Base-by-base conservation (phyloP, 2,888 invertebrate species). In the Bursaphelenchus okinawaensis region DNA sequence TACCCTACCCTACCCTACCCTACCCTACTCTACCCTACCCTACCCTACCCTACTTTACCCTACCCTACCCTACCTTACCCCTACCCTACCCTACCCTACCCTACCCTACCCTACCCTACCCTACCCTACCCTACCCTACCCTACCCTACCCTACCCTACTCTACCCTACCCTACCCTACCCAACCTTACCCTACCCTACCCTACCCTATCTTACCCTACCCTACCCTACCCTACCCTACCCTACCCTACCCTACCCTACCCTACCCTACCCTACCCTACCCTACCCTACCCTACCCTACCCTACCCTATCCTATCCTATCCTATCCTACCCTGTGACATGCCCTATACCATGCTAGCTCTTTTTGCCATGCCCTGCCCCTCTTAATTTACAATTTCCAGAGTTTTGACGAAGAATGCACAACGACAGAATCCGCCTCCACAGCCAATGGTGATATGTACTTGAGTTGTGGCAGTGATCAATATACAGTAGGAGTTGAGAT, bases 401-500 rank as follows among this genome's bases (percentile, higher is more conserved):
- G 51, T 27, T 74, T 71, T 40, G 73, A 76, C 52, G 73, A 73
- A 54, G 40, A 62, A 29, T 73, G 73, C 52, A 64, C 73, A 22
- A 76, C 70, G 12, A 73, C 73, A 8, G 76, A 73, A 58, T 52
- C 72, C 4, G 69, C 73, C 16, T 62, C 75, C n/a, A 76, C 75
- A n/a, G 76, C 72, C 40, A 66, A 72, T 27, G 76, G 76, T 4
- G 73, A 73, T 40, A 74, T 76, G 62, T 73, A 74, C 27, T 20
- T 73, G 57, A 71, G 70, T 23, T 73, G 73, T 68, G 76, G 73
- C 6, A 68, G 70, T 9, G 72, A 75, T 52, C 72, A 71, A 66
- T 73, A 73, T 55, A 73, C 76, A 0, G 76, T 74, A 7, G 73
- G 73, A 19, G 61, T 76, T 16, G 75, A 76, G 40, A 70, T 73